Evolutionary conservation across 2,888 invertebrate genomes (phyloP), one percentile per base, ranked within the genome.

Genomic region (Drosophila anceps): DNA sequence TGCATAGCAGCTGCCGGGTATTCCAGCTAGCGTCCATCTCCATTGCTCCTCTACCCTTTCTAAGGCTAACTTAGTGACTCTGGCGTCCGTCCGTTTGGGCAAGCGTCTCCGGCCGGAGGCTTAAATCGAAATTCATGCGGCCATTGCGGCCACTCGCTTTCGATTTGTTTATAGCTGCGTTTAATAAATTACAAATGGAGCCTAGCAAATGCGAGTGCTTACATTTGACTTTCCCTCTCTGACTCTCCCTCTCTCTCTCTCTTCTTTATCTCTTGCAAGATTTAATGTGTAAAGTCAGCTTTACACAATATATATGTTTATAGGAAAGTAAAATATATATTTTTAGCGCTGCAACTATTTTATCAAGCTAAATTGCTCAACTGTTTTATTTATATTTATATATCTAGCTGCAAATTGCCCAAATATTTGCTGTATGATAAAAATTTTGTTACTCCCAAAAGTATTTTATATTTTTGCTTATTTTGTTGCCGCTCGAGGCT

Each of bases 141-240:
- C 64, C 73, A 78, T 75, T 76, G 84, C 53, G 65, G 68, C 71
- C 76, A 74, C 60, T 82, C 74, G 80, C 72, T 73, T 84, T 88
- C 83, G 88, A 88, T 84, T 88, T 84, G 84, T 85, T 88, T 85
- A 82, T 84, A 43, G 78, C 78, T 75, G 69, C 65, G 80, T 80
- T 88, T 78, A 75, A 88, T 82, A 84, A 84, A 84, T 88, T 82
- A 78, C 78, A 74, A 81, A 81, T 83, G 73, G 76, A 81, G 79
- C 79, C 79, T 72, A 71, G 76, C 73, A 87, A 58, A 54, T 54
- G 27, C 50, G 53, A 66, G 54, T 50, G 35, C 43, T 37, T n/a
- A 5, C 29, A 13, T 12, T 46, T 33, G 44, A 31, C 31, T 20
- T 33, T 4, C 7, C 48, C 48, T 31, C 41, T 24, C 6, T 12